Base-by-base conservation (phyloP, 92 coral and sea anemone species). In the Pocillopora meandrina region DNA sequence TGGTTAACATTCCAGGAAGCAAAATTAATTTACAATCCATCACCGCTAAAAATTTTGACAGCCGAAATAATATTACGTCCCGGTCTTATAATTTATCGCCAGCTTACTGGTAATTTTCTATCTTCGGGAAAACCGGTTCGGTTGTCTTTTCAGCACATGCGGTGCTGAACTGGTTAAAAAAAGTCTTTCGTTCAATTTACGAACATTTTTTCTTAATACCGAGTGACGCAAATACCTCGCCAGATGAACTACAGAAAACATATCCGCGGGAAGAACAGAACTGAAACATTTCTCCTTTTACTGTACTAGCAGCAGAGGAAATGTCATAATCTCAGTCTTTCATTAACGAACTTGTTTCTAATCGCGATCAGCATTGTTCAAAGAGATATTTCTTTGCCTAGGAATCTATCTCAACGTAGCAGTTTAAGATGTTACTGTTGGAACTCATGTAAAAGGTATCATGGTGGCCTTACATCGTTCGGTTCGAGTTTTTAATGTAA, bases 11-110 rank as follows among this genome's bases (percentile, higher is more conserved):
- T 83, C 75, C 88, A 83, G 95, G 95, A 91, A 89, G 64, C 65
- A 59, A 36, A 75, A 91, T 91, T 86, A 89, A 80, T 88, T 85
- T 82, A 69, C 95, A 81, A 91, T 91, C 95, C 95, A 86, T 91
- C 95, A 91, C 49, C 77, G 71, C 85, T 77, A 75, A 74, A 68
- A 65, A 57, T 55, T 49, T 17, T 87, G 70, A 83, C 89, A 87
- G 90, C 77, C 85, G 81, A 81, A 75, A 47, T 80, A 14, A 9
- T 57, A 75, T 75, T 75, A 20, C 74, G 55, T 75, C 62, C 79
- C 64, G 17, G 33, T 12, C 5, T 56, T 16, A 14, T 19, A 23
- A 47, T 55, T 23, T n/a, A 20, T 42, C 13, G 26, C 56, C 68
- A 13, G 5, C 52, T 31, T 2, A 67, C 35, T 56, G 67, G 10